Base-by-base conservation (phyloP, 2,888 invertebrate species). In the Ophion ventricosus region DNA sequence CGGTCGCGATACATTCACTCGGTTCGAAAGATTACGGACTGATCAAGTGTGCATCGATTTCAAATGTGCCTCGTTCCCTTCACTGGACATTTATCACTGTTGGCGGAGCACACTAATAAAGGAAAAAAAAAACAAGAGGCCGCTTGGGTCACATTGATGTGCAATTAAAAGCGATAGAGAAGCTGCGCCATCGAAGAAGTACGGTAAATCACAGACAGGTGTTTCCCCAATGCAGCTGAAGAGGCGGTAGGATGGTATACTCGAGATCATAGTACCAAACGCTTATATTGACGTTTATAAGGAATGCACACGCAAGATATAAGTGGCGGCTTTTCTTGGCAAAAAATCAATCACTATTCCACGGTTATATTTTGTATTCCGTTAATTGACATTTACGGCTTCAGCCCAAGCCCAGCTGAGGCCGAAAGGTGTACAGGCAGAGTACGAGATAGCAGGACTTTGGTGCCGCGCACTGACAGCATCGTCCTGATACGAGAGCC, bases 331-430 rank as follows among this genome's bases (percentile, higher is more conserved):
- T 66, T 43, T 66, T 79, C 72, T 66, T 66, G 63, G 63, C 72
- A 73, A 29, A 75, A 82, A 82, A 84, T 84, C 84, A 84, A 84
- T 84, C 82, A 82, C 76, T 73, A 82, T 82, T 61, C 82, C 79
- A 82, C 82, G 82, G 82, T 80, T 82, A 73, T 84, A 84, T 84
- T 84, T 84, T 73, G 82, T 79, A 80, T 84, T 82, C 72, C 72
- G 82, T 76, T 84, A 84, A 84, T 84, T 82, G 84, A 84, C 84
- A 84, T 84, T 84, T 84, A 84, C 67, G 76, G 76, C 84, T 40
- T 61, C 73, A 75, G 76, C 63, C 76, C 29, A 49, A 17, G 20
- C 35, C 35, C 35, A 43, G 61, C 17, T 56, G 11, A 63, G 49
- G 40, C 63, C 56, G 25, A 70, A 40, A 79, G 75, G 23, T 40